These are phyloP conservation scores for Lethocerus indicus DNA, from an alignment of 1,140 invertebrate species.

Conservation along the genomic window DNA sequence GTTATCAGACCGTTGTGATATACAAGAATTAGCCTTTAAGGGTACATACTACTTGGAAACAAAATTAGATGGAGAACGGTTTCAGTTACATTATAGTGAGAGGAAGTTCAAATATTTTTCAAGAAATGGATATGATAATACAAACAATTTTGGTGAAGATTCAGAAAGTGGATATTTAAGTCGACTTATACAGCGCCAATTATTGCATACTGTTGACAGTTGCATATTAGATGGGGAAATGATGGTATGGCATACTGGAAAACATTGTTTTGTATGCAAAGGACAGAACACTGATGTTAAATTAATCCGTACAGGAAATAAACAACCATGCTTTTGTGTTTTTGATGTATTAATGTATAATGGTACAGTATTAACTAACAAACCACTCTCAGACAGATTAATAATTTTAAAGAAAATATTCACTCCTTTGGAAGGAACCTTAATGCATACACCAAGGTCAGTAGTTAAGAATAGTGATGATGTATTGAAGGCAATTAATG, in stretches of 20 bases:
- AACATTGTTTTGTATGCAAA: constrained; percentile 47
- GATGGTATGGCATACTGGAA: constrained; percentile 67
- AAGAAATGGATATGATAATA: constrained; percentile 62
- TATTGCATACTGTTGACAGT: constrained; percentile 43
- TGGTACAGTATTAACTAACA: constrained; percentile 51
- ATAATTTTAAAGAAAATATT: constrained; percentile 45
- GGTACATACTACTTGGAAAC: constrained; percentile 55
- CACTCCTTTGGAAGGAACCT: constrained; percentile 43
- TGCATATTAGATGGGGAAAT: constrained; percentile 93
- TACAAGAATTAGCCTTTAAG: constrained; percentile 40
- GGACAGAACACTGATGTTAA: constrained; percentile 63
- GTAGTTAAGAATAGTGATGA: constrained; percentile 37
- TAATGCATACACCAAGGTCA: constrained; percentile 35
- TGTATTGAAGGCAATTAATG: constrained; percentile 57
- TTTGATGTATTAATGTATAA: constrained; percentile 82
- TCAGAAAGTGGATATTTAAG: constrained; percentile 45
- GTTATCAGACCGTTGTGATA: constrained; percentile 61
- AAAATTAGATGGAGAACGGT: constrained; percentile 88
- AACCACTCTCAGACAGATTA: constrained; percentile 50
- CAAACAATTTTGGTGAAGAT: constrained; percentile 46
- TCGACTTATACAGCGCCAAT: constrained; percentile 40
- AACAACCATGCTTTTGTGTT: constrained; percentile 68
- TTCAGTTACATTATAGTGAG: constrained; percentile 73
- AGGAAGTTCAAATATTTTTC: constrained; percentile 74
- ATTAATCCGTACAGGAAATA: constrained; percentile 41